Base-by-base conservation (phyloP, 2,888 invertebrate species). In the Acanthopleura granulata region DNA sequence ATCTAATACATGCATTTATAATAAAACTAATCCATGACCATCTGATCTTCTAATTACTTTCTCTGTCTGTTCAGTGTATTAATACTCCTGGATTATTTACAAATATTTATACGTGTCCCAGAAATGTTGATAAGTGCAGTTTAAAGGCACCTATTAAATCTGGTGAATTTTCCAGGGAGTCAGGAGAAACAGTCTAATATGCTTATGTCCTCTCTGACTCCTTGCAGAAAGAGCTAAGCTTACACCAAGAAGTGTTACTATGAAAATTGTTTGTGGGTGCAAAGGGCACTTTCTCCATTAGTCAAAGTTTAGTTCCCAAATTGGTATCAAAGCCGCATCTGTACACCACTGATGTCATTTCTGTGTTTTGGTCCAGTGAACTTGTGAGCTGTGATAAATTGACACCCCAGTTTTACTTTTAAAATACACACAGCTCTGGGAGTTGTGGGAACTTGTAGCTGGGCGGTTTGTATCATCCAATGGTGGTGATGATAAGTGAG, bases 1-100 rank as follows among this genome's bases (percentile, higher is more conserved):
- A 57, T 57, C 12, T 22, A n/a, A 57, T 57, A 18, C 12, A 22
- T n/a, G 57, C 57, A 57, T 57, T 57, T n/a, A 57, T 57, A 57
- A 57, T 57, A 57, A 57, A 57, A 57, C 57, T 57, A 57, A 57
- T 57, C 57, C 57, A 57, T 40, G 57, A n/a, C 57, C 57, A 57
- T 57, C 57, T 57, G 57, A 57, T 57, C 57, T n/a, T 57, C 18
- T 57, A 57, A 57, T 57, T 57, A 57, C 57, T n/a, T 57, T 22
- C 57, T 57, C 22, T 57, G 22, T 57, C 18, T n/a, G 57, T 12
- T n/a, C 4, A 6, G n/a, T 6, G 57, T 57, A 18, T 57, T 57
- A 18, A 6, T n/a, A 22, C 40, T 22, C 57, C 57, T 18, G 57
- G 57, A 57, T 57, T 57, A 57, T 57, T 57, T 57, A 57, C 57